A percentile compares a stretch with the other conserved stretches of the same genome.
These are phyloP conservation scores for Melitaea athalia DNA, from an alignment of 2,888 invertebrate species.

Conservation along the genomic window DNA sequence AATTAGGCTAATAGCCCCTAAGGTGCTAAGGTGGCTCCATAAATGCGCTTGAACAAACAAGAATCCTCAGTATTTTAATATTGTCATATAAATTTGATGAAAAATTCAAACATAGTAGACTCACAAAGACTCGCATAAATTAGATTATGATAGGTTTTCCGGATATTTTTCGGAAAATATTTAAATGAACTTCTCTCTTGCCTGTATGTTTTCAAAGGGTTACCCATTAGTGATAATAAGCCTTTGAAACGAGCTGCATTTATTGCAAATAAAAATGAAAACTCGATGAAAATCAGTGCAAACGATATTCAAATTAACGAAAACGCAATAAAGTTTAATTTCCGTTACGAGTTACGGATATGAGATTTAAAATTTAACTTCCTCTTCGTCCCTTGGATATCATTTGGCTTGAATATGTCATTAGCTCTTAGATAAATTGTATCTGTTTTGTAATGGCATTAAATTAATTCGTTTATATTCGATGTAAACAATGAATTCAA, in stretches of 20 bases:
- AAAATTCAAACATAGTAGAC: too few relatives aligned
- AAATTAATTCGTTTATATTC: constrained; percentile 7
- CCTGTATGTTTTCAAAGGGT: constrained; percentile 36
- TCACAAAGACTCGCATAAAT: not conserved
- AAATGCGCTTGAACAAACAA: too few relatives aligned
- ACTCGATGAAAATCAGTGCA: constrained; percentile 23
- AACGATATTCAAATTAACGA: constrained; percentile 41
- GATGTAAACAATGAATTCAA: constrained; percentile 6
- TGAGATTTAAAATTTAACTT: constrained; percentile 35
- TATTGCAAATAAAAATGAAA: constrained; percentile 51
- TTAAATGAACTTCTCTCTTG: constrained; percentile 15
- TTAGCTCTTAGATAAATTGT: constrained; percentile 35
- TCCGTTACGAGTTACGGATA: constrained; percentile 38
- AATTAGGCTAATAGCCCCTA: too few relatives aligned
- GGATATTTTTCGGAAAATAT: constrained; percentile 16
- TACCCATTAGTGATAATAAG: constrained; percentile 48
- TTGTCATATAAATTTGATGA: too few relatives aligned
- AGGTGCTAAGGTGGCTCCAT: too few relatives aligned
- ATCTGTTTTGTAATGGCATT: constrained; percentile 8
- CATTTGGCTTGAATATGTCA: constrained; percentile 40
- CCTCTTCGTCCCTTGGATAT: constrained; percentile 28
- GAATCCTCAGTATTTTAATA: too few relatives aligned
- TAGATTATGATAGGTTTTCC: not conserved
- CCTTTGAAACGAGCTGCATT: constrained; percentile 46
- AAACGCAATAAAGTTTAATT: constrained; percentile 44